These are phyloP conservation scores for Sylvia borin DNA, from an alignment of 2,797 vertebrate species.

Conservation along the genomic window DNA sequence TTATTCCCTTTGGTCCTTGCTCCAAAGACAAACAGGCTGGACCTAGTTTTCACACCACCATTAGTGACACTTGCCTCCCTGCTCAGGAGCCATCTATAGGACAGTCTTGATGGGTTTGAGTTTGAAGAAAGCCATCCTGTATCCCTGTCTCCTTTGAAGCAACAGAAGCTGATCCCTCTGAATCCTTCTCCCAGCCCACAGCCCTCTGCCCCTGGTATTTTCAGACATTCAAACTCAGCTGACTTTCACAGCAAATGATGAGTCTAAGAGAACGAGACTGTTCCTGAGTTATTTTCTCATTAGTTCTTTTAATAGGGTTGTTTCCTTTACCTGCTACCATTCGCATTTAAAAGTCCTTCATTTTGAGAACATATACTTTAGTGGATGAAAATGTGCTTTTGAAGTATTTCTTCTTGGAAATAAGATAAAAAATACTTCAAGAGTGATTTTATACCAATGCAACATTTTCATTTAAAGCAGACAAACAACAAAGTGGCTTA, in stretches of 20 bases:
- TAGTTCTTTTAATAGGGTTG: background rate
- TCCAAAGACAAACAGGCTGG: background rate
- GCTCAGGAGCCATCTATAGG: background rate
- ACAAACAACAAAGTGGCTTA: conserved; percentile 37
- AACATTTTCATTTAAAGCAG: conserved; percentile 41
- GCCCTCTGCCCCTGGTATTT: background rate
- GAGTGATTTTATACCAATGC: conserved; percentile 6
- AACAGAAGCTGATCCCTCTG: background rate
- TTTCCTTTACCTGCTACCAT: background rate
- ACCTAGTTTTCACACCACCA: background rate
- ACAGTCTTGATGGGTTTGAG: background rate
- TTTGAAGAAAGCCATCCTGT: background rate
- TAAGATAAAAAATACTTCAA: conserved; percentile 56
- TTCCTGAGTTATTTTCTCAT: background rate
- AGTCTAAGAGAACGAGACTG: background rate
- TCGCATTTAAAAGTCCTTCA: background rate
- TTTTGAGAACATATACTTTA: background rate
- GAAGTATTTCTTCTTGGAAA: conserved; percentile 50
- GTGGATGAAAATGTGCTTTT: conserved; percentile 13
- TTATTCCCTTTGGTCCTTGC: background rate
- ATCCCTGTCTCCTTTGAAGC: background rate
- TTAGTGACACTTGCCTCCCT: background rate
- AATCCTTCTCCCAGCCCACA: background rate
- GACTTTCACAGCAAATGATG: background rate
- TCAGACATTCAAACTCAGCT: background rate